Evolutionary conservation across 2,113 vertebrate genomes (phyloP), one percentile per base, ranked within the genome.

Genomic region (Baryphthengus martii): DNA sequence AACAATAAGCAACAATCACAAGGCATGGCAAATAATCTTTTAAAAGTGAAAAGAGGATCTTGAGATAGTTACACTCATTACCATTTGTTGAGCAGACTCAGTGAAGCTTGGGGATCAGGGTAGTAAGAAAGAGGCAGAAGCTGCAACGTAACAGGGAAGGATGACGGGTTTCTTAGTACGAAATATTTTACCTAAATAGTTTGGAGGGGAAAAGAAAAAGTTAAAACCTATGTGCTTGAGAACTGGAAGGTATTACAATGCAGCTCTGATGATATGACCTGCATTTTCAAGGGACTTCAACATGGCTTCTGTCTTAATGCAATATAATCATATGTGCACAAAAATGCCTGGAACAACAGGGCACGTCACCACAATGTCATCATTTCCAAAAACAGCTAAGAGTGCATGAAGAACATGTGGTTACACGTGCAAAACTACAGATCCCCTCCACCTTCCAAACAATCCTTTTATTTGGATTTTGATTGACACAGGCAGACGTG

Each of bases 11-110:
- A 73, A 52, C 56, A 84, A 88, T 25, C 33, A 9, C 17, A 58
- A 77, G 37, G 66, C n/a, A 56, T 1, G 17, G 47, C 7, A 91
- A 88, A 61, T 6, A 76, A 58, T 66, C 13, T 89, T 93, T 74
- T 39, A 67, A 67, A 93, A 95, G 53, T 63, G 50, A 92, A 93
- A 95, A 70, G 19, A 47, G 13, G 74, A 93, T 67, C 92, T 81
- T 86, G 18, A 70, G 50, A 56, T 12, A 56, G 35, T 52, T 66
- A 79, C 31, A 62, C 7, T 31, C 66, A 79, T 97, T 98, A 99
- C 99, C 99, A 99, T 98, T 98, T 99, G 77, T 98, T 98, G 23
- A 99, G 98, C 61, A 99, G 98, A 91, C 95, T 98, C 75, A 99
- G 68, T 33, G 98, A 98, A 50, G 99, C 98, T 70, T 98, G 97